Evolutionary conservation across 2,888 invertebrate genomes (phyloP).

Genomic region (Drosophila neoperkinsi): DNA sequence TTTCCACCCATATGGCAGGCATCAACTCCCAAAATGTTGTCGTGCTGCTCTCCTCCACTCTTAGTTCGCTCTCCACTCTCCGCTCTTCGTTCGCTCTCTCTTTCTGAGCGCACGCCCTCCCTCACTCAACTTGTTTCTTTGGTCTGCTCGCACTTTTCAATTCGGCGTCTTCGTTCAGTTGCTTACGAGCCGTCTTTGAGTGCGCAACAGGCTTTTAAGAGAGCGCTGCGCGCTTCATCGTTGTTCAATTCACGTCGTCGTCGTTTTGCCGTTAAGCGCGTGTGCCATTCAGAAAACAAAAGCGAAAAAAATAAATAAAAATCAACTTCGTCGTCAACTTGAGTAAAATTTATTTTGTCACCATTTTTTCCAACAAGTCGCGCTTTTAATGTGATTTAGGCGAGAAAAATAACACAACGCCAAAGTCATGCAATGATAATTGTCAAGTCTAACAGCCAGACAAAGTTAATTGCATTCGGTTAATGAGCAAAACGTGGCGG

Average conservation of each 20-base stretch:
- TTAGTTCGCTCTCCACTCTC: constrained; percentile 7
- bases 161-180: constrained; percentile 68
- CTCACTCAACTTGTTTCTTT: constrained; percentile 57
- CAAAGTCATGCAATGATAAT: constrained; percentile 62
- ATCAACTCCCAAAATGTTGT: constrained; percentile 52
- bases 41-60: constrained; percentile 33
- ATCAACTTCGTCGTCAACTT: constrained; percentile 18
- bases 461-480: constrained; percentile 61
- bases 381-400: constrained; percentile 55
- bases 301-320: constrained; percentile 14
- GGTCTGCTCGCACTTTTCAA: constrained; percentile 25
- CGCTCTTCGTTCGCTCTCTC: constrained; percentile 8
- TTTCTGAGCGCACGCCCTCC: constrained; percentile 47
- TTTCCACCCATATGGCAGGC: constrained; percentile 55
- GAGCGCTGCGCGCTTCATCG: constrained; percentile 49
- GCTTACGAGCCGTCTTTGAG: constrained; percentile 81
- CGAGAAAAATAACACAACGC: constrained; percentile 35
- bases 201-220: constrained; percentile 67
- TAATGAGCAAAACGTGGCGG: constrained; percentile 76
- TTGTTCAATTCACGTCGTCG: constrained; percentile 37
- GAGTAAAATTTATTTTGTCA: constrained; percentile 22
- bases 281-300: constrained; percentile 54
- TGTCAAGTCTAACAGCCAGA: constrained; percentile 46
- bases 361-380: constrained; percentile 41
- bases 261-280: constrained; percentile 58